A percentile compares a stretch with the other conserved stretches of the same genome.
Conservation (phyloP, 2,888 invertebrate genomes). For the Platycheirus albimanus region DNA sequence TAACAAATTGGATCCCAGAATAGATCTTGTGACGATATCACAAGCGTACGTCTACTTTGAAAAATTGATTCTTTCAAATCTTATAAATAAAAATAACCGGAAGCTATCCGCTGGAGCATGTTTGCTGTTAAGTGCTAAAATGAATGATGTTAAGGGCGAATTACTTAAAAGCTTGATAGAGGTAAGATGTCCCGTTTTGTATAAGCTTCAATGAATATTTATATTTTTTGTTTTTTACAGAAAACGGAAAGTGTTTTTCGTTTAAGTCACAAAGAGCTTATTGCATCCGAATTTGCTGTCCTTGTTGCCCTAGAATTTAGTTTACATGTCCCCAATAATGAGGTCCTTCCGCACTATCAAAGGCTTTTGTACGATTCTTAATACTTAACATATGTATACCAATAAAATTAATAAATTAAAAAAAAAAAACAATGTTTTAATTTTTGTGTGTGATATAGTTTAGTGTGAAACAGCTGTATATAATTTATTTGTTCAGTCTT, state of each 20-base stretch:
- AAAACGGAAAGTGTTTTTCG: slow-evolving; percentile 96
- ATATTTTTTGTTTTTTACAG: slow-evolving; percentile 83
- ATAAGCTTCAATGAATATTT: background rate
- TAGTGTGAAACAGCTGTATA: too few relatives aligned
- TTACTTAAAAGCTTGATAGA: slow-evolving; percentile 93
- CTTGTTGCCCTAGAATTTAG: slow-evolving; percentile 97
- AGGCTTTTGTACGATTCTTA: slow-evolving; percentile 95
- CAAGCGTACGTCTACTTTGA: slow-evolving; percentile 99
- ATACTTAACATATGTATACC: too few relatives aligned
- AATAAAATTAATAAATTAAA: too few relatives aligned
- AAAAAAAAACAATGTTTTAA: too few relatives aligned
- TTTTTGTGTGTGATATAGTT: too few relatives aligned
- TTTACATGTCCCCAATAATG: slow-evolving; percentile 94
- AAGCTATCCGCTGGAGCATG: slow-evolving; percentile 98
- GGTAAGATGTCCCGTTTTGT: slow-evolving; percentile 83
- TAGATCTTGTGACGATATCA: slow-evolving; percentile 95
- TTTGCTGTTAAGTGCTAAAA: slow-evolving; percentile 95
- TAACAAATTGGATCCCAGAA: slow-evolving; percentile 91
- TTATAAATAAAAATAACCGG: slow-evolving; percentile 97
- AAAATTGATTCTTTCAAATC: slow-evolving; percentile 94
- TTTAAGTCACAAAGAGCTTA: slow-evolving; percentile 93
- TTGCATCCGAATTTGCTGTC: slow-evolving; percentile 96
- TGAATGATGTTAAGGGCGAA: slow-evolving; percentile 98
- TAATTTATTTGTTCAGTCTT: too few relatives aligned
- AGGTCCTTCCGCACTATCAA: slow-evolving; percentile 97